Conservation (phyloP, 2,113 vertebrate species). For the Ictalurus punctatus region DNA sequence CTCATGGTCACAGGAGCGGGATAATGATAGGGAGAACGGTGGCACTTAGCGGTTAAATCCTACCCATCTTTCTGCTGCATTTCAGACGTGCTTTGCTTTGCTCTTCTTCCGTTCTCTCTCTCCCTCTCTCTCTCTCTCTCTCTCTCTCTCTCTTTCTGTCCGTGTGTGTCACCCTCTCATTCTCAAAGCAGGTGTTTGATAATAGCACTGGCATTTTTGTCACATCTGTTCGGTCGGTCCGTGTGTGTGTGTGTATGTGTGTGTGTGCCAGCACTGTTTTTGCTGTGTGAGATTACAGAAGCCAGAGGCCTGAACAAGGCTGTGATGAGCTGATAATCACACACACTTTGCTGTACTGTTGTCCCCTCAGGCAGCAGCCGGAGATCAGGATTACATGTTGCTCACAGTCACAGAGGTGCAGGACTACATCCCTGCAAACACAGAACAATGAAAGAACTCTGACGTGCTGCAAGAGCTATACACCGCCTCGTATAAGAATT, state of each 20-base stretch:
- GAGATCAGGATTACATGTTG: conserved; percentile 4
- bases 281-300: conserved; percentile 30
- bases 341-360: conserved; percentile 5
- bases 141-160: not conserved
- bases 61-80: conserved; percentile 17
- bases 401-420: not conserved
- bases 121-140: not conserved
- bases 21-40: conserved; percentile 38
- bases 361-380: conserved; percentile 19
- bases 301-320: conserved; percentile 21
- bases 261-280: not conserved
- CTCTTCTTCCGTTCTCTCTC: not conserved
- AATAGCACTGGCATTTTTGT: conserved; percentile 40
- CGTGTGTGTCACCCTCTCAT: not conserved
- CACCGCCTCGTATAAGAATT: not conserved
- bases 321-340: conserved; percentile 43
- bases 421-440: not conserved
- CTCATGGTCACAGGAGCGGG: not conserved
- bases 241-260: not conserved
- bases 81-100: not conserved
- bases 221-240: conserved; percentile 40
- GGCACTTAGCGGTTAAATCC: conserved; percentile 31
- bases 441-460: not conserved
- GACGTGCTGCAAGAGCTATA: not conserved
- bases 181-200: conserved; percentile 41